phyloP scores from a whole-genome alignment of 2,113 vertebrate genomes.

The Notechis scutatus region DNA sequence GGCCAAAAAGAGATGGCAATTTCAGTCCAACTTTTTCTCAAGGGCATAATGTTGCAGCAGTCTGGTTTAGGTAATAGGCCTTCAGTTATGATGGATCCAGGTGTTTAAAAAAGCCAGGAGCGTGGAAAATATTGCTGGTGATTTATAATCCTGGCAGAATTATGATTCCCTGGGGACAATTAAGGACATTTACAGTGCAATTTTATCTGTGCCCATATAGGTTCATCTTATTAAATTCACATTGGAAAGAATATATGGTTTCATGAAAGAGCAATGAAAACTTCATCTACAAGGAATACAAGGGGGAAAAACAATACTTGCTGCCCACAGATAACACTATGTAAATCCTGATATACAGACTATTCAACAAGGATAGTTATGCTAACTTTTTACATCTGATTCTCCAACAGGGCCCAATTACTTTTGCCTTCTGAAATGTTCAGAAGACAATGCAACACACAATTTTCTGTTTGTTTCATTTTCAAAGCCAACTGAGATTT shows the following conservation, averaged over 20 bases:
- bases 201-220: conserved; percentile 10
- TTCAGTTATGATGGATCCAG: neutral
- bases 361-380: neutral
- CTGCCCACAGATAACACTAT: neutral
- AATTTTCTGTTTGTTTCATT: neutral
- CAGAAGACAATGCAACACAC: neutral
- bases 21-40: neutral
- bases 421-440: neutral
- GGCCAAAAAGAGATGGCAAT: neutral
- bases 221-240: conserved; percentile 11
- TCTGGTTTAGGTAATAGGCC: neutral
- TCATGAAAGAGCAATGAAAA: conserved; percentile 37
- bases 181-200: neutral
- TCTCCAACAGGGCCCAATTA: neutral
- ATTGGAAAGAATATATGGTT: conserved; percentile 7
- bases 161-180: neutral
- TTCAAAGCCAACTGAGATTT: neutral
- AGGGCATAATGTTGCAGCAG: neutral
- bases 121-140: conserved; percentile 11
- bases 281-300: conserved; percentile 26
- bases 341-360: conserved; percentile 21
- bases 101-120: neutral
- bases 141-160: conserved; percentile 14
- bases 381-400: neutral
- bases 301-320: conserved; percentile 8